Conservation (phyloP, 2,888 invertebrate genomes). For the Plebejus argus region DNA sequence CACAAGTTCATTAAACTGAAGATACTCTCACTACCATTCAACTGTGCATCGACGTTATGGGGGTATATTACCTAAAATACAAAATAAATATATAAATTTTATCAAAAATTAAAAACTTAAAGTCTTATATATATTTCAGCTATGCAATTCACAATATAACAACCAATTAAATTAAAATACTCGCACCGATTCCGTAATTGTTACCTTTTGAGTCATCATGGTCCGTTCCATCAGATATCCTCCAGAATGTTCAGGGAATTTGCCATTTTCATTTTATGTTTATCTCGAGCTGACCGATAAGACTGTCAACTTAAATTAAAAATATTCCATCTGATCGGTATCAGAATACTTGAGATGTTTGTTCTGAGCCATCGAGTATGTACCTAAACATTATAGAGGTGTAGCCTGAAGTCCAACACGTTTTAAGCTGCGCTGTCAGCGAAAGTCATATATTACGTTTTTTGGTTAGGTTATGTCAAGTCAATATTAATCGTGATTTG, state of each 20-base stretch:
- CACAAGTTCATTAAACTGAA: no score
- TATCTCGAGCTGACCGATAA: conserved; percentile 29
- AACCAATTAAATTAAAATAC: conserved; percentile 6
- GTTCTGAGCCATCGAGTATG: conserved; percentile 2
- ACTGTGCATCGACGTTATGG: no score
- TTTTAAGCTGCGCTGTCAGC: background rate
- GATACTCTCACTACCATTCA: no score
- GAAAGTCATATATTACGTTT: background rate
- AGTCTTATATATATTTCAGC: no score
- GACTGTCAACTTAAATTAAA: conserved; percentile 31
- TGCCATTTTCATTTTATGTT: conserved; percentile 29
- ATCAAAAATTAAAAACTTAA: no score
- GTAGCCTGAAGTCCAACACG: background rate
- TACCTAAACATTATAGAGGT: conserved; percentile 5
- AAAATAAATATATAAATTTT: no score
- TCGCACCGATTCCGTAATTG: background rate
- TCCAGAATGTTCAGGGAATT: conserved; percentile 11
- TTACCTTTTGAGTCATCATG: conserved; percentile 8
- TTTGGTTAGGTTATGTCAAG: background rate
- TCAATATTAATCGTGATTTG: no score
- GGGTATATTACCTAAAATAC: no score
- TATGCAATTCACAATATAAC: background rate
- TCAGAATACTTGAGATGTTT: conserved; percentile 30
- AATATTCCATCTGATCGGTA: conserved; percentile 28
- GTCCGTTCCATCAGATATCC: conserved; percentile 12